A percentile compares a stretch with the other conserved stretches of the same genome.
Conservation (phyloP, 2,888 invertebrate species). For the Scaptomyza caliginosa region DNA sequence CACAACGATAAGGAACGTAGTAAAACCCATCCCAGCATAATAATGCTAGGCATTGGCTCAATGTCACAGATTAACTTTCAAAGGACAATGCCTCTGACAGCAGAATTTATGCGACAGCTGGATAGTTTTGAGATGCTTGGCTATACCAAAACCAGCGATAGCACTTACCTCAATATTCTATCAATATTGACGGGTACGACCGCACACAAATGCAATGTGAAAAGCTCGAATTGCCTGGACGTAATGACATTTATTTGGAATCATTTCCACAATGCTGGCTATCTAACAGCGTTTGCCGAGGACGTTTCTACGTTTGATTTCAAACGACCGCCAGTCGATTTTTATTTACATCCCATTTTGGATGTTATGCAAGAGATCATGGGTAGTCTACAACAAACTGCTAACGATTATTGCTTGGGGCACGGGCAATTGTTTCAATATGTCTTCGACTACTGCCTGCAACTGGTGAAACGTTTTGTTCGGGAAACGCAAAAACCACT, state of each 20-base stretch:
- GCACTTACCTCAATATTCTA: constrained; percentile 94
- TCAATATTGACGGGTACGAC: constrained; percentile 89
- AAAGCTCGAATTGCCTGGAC: constrained; percentile 86
- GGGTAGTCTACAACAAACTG: constrained; percentile 84
- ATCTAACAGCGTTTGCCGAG: constrained; percentile 90
- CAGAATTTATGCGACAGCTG: constrained; percentile 86
- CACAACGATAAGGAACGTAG: constrained; percentile 19
- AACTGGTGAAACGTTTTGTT: constrained; percentile 87
- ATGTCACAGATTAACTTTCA: constrained; percentile 85
- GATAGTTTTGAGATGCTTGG: constrained; percentile 89
- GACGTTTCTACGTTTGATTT: constrained; percentile 88
- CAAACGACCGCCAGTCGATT: constrained; percentile 89
- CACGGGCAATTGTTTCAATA: constrained; percentile 86
- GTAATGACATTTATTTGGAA: constrained; percentile 90
- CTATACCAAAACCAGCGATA: constrained; percentile 90
- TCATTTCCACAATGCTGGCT: constrained; percentile 87
- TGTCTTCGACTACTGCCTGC: constrained; percentile 87
- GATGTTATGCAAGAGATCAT: constrained; percentile 86
- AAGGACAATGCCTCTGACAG: constrained; percentile 89
- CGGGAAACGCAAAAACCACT: constrained; percentile 85
- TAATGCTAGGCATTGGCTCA: constrained; percentile 92
- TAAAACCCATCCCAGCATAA: constrained; percentile 84
- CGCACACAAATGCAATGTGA: constrained; percentile 84
- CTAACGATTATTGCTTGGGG: constrained; percentile 86
- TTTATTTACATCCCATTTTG: constrained; percentile 89